Percentiles rank a stretch among this genome's conserved stretches.
These are phyloP conservation scores for Caenorhabditis doughertyi DNA, from an alignment of 2,888 invertebrate species.

Conservation along the genomic window DNA sequence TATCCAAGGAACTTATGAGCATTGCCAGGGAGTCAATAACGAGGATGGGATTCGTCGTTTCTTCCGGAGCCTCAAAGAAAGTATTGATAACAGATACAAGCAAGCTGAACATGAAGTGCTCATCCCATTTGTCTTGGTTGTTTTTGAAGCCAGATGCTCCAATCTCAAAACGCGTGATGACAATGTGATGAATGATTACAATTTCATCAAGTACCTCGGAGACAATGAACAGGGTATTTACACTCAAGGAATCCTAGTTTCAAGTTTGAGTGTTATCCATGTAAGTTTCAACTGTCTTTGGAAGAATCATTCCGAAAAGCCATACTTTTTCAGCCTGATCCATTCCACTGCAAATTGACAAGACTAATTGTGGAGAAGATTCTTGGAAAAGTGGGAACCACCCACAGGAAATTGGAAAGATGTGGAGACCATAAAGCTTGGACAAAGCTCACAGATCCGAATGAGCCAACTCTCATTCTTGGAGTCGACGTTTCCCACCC, in stretches of 20 bases:
- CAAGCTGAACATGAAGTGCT: background rate
- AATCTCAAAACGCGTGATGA: background rate
- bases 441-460: conserved; percentile 57
- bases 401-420: conserved; percentile 30
- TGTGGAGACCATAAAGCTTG: conserved; percentile 15
- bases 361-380: conserved; percentile 54
- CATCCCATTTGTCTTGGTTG: conserved; percentile 9
- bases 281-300: background rate
- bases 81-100: background rate
- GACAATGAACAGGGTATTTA: conserved; percentile 16
- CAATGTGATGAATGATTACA: conserved; percentile 18
- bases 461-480: conserved; percentile 87
- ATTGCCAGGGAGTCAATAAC: background rate
- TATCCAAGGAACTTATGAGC: background rate
- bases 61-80: background rate
- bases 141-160: conserved; percentile 18
- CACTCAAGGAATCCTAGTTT: conserved; percentile 26
- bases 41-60: background rate
- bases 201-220: conserved; percentile 11
- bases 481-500: conserved; percentile 96
- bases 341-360: conserved; percentile 18
- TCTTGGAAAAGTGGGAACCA: conserved; percentile 59
- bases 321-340: background rate
- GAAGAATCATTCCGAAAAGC: background rate
- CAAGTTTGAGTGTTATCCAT: background rate